These are phyloP conservation scores for Catostomus latipinnis DNA, from an alignment of 2,797 vertebrate genomes.

Conservation along the genomic window DNA sequence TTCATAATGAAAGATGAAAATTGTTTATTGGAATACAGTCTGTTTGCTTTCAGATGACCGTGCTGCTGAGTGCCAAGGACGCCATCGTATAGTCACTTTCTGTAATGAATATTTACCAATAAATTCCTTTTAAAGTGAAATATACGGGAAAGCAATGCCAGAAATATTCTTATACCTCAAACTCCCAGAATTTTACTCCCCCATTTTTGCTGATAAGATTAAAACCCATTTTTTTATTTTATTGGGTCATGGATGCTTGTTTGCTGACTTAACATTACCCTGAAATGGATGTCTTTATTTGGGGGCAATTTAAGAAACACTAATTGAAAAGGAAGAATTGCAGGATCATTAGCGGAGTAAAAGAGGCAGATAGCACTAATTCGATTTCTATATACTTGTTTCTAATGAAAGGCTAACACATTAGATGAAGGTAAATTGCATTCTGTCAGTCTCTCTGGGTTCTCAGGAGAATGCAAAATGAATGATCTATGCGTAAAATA, in stretches of 20 bases:
- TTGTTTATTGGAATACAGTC: background rate
- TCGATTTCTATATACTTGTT: slow-evolving; percentile 53
- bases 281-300: slow-evolving; percentile 55
- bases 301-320: slow-evolving; percentile 59
- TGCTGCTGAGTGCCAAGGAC: background rate
- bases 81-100: background rate
- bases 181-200: slow-evolving; percentile 11
- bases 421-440: slow-evolving; percentile 52
- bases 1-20: background rate
- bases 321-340: slow-evolving; percentile 69
- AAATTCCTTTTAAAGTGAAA: background rate
- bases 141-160: background rate
- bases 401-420: slow-evolving; percentile 61
- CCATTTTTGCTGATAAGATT: slow-evolving; percentile 54
- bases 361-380: slow-evolving; percentile 61
- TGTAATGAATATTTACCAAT: background rate
- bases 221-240: slow-evolving; percentile 46
- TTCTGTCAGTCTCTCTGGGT: slow-evolving; percentile 21
- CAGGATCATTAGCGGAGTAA: slow-evolving; percentile 54
- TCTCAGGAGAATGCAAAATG: background rate
- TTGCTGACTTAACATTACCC: slow-evolving; percentile 68
- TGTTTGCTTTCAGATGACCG: background rate
- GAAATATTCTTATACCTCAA: background rate
- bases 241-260: slow-evolving; percentile 56
- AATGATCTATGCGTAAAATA: slow-evolving; percentile 22